Evolutionary conservation across 2,888 invertebrate genomes (phyloP), one percentile per base, ranked within the genome.

Genomic region (Prosapia bicincta): DNA sequence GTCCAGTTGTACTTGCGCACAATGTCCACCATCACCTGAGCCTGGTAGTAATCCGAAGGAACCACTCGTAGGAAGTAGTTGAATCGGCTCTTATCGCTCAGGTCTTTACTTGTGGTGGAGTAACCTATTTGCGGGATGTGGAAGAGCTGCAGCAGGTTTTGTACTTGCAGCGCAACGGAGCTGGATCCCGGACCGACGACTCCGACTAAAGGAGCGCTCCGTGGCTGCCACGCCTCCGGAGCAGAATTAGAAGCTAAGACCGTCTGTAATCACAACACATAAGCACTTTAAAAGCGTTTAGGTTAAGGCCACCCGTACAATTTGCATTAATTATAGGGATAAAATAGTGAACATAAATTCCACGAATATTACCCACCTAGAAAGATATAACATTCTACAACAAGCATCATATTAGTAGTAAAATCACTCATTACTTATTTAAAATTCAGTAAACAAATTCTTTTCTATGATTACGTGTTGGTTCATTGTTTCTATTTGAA

Each of bases 1-100:
- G 91, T 93, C 93, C 93, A 94, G 84, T 92, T 92, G 85, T 90
- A 89, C 77, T 88, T 86, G 77, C 87, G 86, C 68, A 92, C 88
- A 77, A 92, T 85, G 82, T 92, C 91, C 79, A 92, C 87, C 83
- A 94, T 89, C 71, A 91, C 90, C 82, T 90, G 89, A 20, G 93
- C 93, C 85, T 93, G 93, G 85, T 91, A 91, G 80, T 88, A 89
- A 85, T 94, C 93, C 0, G 92, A 91, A 13, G 93, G 93, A 66
- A 93, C 93, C 26, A 93, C 93, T 43, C 94, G 87, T 82, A 93
- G 87, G 85, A 93, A 94, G 81, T 92, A 93, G 81, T 91, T 89
- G 85, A 90, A 94, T 79, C 92, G 86, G 79, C 88, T 89, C 83
- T 93, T 93, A 84, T 92, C 91, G 79, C 92, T 92, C 71, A 94